Evolutionary conservation across 1,140 invertebrate species (phyloP).

Genomic region (Cydia amplana): DNA sequence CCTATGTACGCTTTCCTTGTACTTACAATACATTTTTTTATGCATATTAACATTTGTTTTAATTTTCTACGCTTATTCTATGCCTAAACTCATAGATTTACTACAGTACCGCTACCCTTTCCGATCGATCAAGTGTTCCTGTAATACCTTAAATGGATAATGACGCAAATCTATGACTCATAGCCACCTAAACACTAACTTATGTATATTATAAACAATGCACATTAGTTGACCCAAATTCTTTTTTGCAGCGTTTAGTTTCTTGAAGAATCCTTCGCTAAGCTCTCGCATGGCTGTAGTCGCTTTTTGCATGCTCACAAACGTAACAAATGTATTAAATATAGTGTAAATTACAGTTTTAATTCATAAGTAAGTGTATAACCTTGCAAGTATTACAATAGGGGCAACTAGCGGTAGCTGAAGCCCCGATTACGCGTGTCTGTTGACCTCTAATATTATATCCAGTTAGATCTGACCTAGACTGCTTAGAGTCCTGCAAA

Average conservation of each 20-base stretch:
- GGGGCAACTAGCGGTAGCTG: background rate
- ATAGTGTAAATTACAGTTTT: background rate
- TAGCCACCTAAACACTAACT: slow-evolving; percentile 55
- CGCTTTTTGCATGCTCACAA: slow-evolving; percentile 18
- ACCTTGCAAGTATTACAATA: slow-evolving; percentile 19
- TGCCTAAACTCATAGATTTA: slow-evolving; percentile 43
- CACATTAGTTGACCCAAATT: slow-evolving; percentile 58
- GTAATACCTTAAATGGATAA: slow-evolving; percentile 48
- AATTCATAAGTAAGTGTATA: slow-evolving; percentile 1
- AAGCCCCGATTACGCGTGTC: background rate
- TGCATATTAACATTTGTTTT: slow-evolving; percentile 70
- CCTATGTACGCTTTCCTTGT: slow-evolving; percentile 70
- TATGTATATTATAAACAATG: slow-evolving; percentile 61
- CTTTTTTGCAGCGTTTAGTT: slow-evolving; percentile 45
- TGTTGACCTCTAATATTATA: background rate
- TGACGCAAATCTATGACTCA: slow-evolving; percentile 65
- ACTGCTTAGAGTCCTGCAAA: background rate
- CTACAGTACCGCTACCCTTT: slow-evolving; percentile 37
- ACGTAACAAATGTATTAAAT: background rate
- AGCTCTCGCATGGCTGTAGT: slow-evolving; percentile 16
- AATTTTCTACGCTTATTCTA: slow-evolving; percentile 56
- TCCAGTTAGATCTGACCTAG: slow-evolving; percentile 20
- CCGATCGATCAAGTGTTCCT: slow-evolving; percentile 54
- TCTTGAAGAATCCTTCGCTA: slow-evolving; percentile 4
- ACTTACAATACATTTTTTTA: slow-evolving; percentile 73